Percentiles rank a stretch among this genome's conserved stretches.
Evolutionary conservation across 2,797 vertebrate species (phyloP).

Genomic region (Hephaestus fuliginosus): DNA sequence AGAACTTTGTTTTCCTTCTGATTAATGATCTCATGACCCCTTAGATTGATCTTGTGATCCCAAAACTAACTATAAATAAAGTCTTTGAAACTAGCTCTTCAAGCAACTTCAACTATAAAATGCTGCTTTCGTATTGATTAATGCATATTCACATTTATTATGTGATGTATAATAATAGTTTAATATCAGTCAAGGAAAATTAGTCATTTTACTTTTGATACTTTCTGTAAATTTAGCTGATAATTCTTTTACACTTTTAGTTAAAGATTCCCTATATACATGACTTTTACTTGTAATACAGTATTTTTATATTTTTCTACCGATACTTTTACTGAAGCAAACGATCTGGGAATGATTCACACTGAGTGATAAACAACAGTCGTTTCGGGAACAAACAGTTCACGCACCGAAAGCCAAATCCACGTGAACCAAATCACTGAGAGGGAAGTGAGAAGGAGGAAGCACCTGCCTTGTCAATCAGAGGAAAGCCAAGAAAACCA

Average conservation of each 20-base stretch:
- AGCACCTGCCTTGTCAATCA: conserved; percentile 70
- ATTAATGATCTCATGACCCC: neutral
- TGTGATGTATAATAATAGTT: neutral
- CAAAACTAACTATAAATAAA: neutral
- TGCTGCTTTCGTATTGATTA: neutral
- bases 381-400: conserved; percentile 7
- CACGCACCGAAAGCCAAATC: neutral
- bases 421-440: conserved; percentile 6
- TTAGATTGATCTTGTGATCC: neutral
- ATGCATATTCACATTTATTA: neutral
- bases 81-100: neutral
- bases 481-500: conserved; percentile 9
- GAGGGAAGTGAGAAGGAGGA: conserved; percentile 18
- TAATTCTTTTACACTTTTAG: neutral
- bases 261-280: neutral
- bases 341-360: neutral
- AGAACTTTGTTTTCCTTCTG: neutral
- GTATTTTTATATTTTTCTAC: too few relatives aligned
- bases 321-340: neutral
- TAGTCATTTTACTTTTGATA: neutral
- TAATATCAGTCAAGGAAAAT: too few relatives aligned
- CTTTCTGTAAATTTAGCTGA: neutral
- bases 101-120: neutral
- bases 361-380: conserved; percentile 6
- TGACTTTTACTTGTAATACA: neutral